Evolutionary conservation across 2,888 invertebrate species (phyloP).

Genomic region (Catocala nupta): DNA sequence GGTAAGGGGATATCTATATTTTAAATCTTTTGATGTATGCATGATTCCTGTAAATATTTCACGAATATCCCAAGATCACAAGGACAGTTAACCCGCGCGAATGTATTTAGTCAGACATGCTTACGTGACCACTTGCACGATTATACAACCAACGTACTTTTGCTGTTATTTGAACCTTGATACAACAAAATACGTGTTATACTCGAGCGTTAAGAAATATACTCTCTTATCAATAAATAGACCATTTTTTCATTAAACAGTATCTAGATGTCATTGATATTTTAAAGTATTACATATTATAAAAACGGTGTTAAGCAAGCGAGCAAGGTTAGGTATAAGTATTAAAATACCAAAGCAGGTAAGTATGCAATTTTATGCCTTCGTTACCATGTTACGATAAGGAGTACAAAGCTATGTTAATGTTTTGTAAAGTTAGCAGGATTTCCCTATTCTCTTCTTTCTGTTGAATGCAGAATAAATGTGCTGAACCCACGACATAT

Average conservation of each 20-base stretch:
- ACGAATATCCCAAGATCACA: no score
- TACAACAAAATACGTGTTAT: slow-evolving; percentile 25
- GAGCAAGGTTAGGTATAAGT: slow-evolving; percentile 1
- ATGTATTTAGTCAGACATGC: slow-evolving; percentile 17
- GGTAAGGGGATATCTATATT: no score
- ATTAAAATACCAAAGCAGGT: background rate
- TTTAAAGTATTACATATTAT: background rate
- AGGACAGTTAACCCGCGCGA: background rate
- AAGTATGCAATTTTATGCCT: background rate
- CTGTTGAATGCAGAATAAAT: no score
- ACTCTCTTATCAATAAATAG: background rate
- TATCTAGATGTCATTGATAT: slow-evolving; percentile 4
- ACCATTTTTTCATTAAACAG: background rate
- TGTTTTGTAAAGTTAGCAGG: no score
- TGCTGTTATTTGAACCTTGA: slow-evolving; percentile 38
- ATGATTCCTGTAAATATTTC: no score
- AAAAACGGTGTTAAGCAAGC: background rate
- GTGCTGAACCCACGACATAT: no score
- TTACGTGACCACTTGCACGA: slow-evolving; percentile 53
- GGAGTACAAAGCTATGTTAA: no score
- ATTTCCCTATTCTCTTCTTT: no score
- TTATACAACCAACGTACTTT: slow-evolving; percentile 11
- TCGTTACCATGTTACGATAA: background rate
- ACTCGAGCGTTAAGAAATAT: slow-evolving; percentile 8
- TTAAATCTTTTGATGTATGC: no score